A percentile compares a stretch with the other conserved stretches of the same genome.
Evolutionary conservation across 1,140 invertebrate species (phyloP).

Genomic region (Lithobius niger): DNA sequence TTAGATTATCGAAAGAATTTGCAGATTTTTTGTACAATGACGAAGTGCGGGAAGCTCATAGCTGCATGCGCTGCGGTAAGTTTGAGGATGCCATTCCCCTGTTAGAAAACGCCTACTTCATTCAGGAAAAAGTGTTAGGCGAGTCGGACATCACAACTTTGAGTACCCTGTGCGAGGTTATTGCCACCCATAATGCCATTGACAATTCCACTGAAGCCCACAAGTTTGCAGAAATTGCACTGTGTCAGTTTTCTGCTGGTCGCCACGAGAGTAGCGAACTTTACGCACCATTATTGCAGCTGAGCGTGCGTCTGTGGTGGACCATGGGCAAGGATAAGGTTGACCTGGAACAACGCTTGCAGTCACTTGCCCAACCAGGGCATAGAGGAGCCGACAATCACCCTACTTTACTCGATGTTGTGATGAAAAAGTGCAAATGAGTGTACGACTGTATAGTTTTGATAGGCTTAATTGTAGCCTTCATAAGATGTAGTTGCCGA

Average conservation of each 20-base stretch:
- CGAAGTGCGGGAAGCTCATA: constrained; percentile 46
- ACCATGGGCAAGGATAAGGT: constrained; percentile 45
- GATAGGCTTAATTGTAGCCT: background rate
- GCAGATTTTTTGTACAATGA: constrained; percentile 50
- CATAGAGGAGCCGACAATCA: background rate
- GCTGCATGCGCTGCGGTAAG: constrained; percentile 42
- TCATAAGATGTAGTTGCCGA: too few relatives aligned
- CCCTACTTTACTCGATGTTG: constrained; percentile 3
- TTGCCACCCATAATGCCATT: constrained; percentile 42
- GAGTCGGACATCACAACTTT: constrained; percentile 51
- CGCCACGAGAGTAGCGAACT: constrained; percentile 47
- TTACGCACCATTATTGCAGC: constrained; percentile 53
- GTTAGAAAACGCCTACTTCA: constrained; percentile 52
- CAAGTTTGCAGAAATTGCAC: constrained; percentile 51
- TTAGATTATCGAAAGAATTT: constrained; percentile 45
- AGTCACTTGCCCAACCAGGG: constrained; percentile 16
- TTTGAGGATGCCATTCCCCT: constrained; percentile 46
- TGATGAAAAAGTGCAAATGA: constrained; percentile 4
- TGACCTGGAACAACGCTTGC: constrained; percentile 42
- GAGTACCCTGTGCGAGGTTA: constrained; percentile 49
- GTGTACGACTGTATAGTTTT: background rate
- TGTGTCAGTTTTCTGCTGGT: constrained; percentile 47
- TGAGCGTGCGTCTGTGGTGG: constrained; percentile 50
- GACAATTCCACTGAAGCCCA: constrained; percentile 42
- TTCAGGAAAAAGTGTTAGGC: constrained; percentile 58